phyloP scores from a whole-genome alignment of 2,113 vertebrate species.

The Phoenicopterus ruber region DNA sequence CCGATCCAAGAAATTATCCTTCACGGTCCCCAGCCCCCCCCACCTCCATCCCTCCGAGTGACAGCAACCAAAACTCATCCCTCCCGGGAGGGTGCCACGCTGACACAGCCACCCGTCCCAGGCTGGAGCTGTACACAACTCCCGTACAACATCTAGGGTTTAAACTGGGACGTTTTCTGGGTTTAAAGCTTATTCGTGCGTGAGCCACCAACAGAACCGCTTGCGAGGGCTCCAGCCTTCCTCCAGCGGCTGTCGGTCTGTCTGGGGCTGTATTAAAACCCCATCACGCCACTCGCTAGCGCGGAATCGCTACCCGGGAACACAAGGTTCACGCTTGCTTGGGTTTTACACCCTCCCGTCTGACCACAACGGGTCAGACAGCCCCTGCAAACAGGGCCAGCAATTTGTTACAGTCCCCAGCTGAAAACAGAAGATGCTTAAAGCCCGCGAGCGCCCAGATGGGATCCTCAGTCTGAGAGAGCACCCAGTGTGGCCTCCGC shows the following conservation, averaged over 20 bases:
- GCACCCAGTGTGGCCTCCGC: fast-evolving
- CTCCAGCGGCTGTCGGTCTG: neutral
- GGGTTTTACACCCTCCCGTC: neutral
- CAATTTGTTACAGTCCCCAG: too few relatives aligned
- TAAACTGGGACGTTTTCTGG: neutral
- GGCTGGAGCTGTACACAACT: neutral
- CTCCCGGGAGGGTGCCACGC: neutral
- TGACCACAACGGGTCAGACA: neutral
- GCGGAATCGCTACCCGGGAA: neutral
- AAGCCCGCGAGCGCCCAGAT: neutral
- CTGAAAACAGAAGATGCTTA: neutral
- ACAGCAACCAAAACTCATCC: neutral
- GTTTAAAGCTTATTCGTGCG: neutral
- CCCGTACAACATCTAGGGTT: neutral
- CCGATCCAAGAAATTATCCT: neutral
- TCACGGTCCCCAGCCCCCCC: neutral
- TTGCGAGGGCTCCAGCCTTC: neutral
- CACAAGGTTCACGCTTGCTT: too few relatives aligned
- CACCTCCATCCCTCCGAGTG: neutral
- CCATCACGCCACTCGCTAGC: fast-evolving
- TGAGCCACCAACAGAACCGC: neutral
- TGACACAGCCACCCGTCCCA: neutral
- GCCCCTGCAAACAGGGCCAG: neutral
- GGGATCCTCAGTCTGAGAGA: neutral
- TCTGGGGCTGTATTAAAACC: neutral